Evolutionary conservation across 2,888 invertebrate species (phyloP).

Genomic region (Drosophila meridionalis): DNA sequence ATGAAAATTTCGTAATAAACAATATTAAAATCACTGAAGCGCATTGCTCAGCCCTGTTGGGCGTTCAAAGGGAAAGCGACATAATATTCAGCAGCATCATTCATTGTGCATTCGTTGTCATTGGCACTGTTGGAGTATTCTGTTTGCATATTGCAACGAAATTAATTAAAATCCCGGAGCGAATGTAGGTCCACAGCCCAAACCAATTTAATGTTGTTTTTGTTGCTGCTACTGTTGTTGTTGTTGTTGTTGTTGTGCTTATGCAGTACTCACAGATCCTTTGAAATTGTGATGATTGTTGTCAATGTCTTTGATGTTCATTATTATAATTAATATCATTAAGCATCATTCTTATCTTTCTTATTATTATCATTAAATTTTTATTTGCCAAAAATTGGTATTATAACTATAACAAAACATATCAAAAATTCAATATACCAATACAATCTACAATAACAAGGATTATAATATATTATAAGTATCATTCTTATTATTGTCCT

Average conservation of each 20-base stretch:
- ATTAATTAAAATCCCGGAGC: constrained; percentile 57
- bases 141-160: constrained; percentile 41
- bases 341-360: too few relatives aligned
- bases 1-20: neutral
- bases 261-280: neutral
- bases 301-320: neutral
- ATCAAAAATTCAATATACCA: too few relatives aligned
- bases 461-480: neutral
- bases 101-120: constrained; percentile 31
- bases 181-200: constrained; percentile 6
- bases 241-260: neutral
- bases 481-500: neutral
- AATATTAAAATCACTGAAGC: constrained; percentile 12
- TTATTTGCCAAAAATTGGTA: too few relatives aligned
- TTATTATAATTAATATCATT: too few relatives aligned
- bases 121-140: constrained; percentile 12
- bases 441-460: too few relatives aligned
- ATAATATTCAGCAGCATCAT: constrained; percentile 13
- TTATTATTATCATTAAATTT: too few relatives aligned
- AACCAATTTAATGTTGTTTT: neutral
- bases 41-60: neutral
- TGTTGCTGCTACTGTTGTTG: neutral
- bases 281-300: neutral
- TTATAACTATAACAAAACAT: too few relatives aligned
- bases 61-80: constrained; percentile 3